Conservation (phyloP, 2,113 vertebrate species). For the Ariopsis seemanni region DNA sequence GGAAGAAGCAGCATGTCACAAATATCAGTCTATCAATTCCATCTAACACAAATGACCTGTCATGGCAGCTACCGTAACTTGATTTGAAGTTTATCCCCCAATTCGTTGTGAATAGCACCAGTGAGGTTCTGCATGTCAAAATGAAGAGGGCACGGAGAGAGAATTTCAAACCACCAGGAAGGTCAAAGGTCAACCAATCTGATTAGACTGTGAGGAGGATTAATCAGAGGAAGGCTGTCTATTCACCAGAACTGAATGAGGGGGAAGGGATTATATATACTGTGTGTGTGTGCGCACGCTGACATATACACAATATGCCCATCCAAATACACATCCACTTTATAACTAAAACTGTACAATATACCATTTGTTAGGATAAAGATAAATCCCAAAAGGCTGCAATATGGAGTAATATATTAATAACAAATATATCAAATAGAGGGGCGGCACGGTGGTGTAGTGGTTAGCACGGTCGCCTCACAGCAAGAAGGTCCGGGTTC, state of each 20-base stretch:
- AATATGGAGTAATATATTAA: too few species aligned
- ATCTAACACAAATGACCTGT: background rate
- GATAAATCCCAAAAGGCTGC: too few species aligned
- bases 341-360: too few species aligned
- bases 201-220: constrained; percentile 38
- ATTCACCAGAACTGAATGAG: constrained; percentile 11
- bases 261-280: background rate
- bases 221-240: constrained; percentile 16
- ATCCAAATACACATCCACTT: too few species aligned
- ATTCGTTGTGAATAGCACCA: background rate
- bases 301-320: too few species aligned
- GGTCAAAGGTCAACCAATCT: constrained; percentile 35
- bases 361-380: too few species aligned
- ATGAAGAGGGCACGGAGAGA: background rate
- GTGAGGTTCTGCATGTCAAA: background rate
- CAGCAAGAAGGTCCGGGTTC: too few species aligned
- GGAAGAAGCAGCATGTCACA: background rate
- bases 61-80: background rate
- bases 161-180: background rate
- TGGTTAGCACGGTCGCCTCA: too few species aligned
- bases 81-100: background rate
- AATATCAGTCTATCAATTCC: background rate
- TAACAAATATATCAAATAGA: too few species aligned
- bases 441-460: too few species aligned
- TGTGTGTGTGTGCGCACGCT: too few species aligned